Evolutionary conservation across 2,113 vertebrate genomes (phyloP).

Genomic region (Chaetodon trifascialis): DNA sequence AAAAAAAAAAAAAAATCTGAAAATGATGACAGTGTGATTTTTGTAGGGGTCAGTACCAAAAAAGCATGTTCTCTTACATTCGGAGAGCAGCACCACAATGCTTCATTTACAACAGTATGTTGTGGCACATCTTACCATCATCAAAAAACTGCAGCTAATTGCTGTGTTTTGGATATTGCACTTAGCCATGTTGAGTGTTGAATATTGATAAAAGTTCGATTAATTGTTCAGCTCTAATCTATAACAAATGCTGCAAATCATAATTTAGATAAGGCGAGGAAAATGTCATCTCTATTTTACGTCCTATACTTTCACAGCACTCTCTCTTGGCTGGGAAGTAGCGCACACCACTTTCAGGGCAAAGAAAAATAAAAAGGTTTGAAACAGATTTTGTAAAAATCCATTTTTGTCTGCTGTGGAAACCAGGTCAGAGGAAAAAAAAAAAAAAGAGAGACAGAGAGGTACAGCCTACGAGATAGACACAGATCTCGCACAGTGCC

Average conservation of each 20-base stretch:
- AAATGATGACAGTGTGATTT: no score
- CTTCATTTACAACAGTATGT: no score
- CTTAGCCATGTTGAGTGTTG: no score
- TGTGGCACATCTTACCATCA: no score
- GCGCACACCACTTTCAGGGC: not conserved
- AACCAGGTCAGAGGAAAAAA: conserved; percentile 74
- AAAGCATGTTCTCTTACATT: no score
- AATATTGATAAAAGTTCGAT: no score
- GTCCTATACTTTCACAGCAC: not conserved
- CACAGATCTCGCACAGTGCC: conserved; percentile 51
- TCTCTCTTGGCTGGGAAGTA: not conserved
- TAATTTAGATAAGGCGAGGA: conserved; percentile 21
- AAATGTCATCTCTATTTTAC: conserved; percentile 17
- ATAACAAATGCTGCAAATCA: conserved; percentile 29
- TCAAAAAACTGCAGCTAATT: no score
- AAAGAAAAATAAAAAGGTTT: conserved; percentile 47
- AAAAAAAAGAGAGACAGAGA: conserved; percentile 50
- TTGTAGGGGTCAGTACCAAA: no score
- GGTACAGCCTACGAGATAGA: conserved; percentile 67
- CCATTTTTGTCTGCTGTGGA: conserved; percentile 47
- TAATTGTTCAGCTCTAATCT: not conserved
- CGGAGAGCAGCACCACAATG: no score
- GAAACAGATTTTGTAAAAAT: conserved; percentile 50
- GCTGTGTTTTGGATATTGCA: no score
- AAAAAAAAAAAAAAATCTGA: no score